phyloP scores from a whole-genome alignment of 2,888 invertebrate genomes.

The Drosophila fungiperda region DNA sequence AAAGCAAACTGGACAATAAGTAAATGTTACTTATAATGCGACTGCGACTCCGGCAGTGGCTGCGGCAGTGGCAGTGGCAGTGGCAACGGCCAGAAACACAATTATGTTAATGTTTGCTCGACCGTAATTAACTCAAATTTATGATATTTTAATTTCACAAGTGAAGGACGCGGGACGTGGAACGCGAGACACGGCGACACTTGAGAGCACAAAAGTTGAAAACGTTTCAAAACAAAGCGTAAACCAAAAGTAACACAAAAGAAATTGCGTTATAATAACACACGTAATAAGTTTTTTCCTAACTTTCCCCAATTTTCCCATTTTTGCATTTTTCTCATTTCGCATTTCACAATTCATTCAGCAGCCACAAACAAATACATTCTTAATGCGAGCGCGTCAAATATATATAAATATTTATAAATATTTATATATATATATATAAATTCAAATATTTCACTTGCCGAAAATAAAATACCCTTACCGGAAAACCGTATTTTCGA shows the following conservation, averaged over 20 bases:
- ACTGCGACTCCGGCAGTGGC: slow-evolving; percentile 21
- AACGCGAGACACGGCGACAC: slow-evolving; percentile 44
- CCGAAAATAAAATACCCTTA: neutral
- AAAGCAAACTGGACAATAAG: slow-evolving; percentile 62
- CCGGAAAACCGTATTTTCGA: neutral
- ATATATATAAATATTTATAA: slow-evolving; percentile 12
- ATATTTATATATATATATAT: neutral
- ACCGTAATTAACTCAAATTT: slow-evolving; percentile 81
- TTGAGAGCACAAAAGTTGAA: slow-evolving; percentile 57
- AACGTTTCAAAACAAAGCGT: slow-evolving; percentile 42
- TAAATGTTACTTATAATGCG: slow-evolving; percentile 66
- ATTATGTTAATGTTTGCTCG: slow-evolving; percentile 79
- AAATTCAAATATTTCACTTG: neutral
- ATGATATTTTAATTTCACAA: slow-evolving; percentile 79
- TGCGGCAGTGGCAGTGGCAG: slow-evolving; percentile 28
- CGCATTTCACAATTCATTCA: slow-evolving; percentile 38
- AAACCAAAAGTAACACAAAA: slow-evolving; percentile 43
- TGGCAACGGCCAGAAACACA: slow-evolving; percentile 57
- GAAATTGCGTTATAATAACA: slow-evolving; percentile 78
- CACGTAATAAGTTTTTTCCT: slow-evolving; percentile 62
- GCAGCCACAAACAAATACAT: slow-evolving; percentile 71
- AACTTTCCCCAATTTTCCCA: slow-evolving; percentile 7
- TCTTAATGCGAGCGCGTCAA: slow-evolving; percentile 63
- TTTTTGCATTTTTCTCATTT: slow-evolving; percentile 19
- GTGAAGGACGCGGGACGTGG: slow-evolving; percentile 7